Conservation (phyloP, 2,797 vertebrate species). For the Aythya fuligula region DNA sequence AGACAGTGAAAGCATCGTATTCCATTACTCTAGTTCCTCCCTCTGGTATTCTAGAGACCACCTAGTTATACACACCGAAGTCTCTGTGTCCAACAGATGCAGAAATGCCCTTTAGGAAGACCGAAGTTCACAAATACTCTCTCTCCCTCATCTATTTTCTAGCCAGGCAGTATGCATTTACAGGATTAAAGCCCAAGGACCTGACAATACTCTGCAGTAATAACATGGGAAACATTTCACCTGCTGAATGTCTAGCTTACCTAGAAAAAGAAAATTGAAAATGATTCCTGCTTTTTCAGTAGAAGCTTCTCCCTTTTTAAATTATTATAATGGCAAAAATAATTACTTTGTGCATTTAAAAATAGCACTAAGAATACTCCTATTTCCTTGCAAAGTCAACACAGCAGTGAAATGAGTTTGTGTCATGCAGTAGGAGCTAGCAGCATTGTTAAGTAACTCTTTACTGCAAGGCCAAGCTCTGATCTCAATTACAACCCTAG, state of each 20-base stretch:
- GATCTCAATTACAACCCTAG: not conserved
- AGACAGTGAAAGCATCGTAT: not conserved
- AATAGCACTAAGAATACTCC: not conserved
- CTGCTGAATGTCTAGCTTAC: not conserved
- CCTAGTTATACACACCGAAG: not conserved
- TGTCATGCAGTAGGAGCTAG: not conserved
- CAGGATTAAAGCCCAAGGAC: not conserved
- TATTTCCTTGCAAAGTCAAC: not conserved
- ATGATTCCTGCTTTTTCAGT: not conserved
- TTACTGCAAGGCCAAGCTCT: not conserved
- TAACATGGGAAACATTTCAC: not conserved
- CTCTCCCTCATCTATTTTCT: not conserved
- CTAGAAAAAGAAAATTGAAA: not conserved
- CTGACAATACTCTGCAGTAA: not conserved
- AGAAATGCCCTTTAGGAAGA: not conserved
- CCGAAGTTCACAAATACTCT: not conserved
- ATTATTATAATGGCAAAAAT: not conserved
- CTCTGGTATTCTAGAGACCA: not conserved
- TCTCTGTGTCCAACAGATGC: not conserved
- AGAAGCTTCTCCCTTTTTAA: not conserved
- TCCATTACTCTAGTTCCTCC: not conserved
- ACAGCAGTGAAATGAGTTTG: not conserved
- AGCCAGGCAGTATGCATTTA: not conserved
- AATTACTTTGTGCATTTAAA: not conserved
- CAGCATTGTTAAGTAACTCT: not conserved